A percentile compares a stretch with the other conserved stretches of the same genome.
Evolutionary conservation across 1,140 invertebrate species (phyloP).

Genomic region (Gonatopus flavifemur): DNA sequence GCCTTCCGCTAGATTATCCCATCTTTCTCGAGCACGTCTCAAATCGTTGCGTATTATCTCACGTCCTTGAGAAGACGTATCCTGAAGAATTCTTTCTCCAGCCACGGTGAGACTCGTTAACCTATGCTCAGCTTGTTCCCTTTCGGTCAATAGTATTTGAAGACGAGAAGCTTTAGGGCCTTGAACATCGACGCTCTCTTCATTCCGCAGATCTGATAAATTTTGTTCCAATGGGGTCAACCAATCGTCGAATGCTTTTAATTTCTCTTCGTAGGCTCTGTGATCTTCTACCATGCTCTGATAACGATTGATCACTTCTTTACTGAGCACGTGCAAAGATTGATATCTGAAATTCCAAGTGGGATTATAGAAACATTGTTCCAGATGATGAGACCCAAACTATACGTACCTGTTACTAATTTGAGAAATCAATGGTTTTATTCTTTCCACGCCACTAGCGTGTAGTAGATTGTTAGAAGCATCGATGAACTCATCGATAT

Average conservation of each 20-base stretch:
- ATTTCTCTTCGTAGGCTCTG: slow-evolving; percentile 75
- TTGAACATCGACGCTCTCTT: slow-evolving; percentile 50
- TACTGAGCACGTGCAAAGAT: slow-evolving; percentile 76
- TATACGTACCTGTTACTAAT: slow-evolving; percentile 70
- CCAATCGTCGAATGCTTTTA: slow-evolving; percentile 76
- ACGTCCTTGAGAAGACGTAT: slow-evolving; percentile 86
- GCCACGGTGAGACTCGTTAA: slow-evolving; percentile 71
- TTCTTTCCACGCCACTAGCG: slow-evolving; percentile 78
- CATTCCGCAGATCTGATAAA: slow-evolving; percentile 62
- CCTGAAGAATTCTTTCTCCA: slow-evolving; percentile 85
- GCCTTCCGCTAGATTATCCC: slow-evolving; percentile 81
- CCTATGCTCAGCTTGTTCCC: slow-evolving; percentile 79
- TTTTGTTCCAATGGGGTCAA: slow-evolving; percentile 75
- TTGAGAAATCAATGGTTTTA: slow-evolving; percentile 87
- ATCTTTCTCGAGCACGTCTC: slow-evolving; percentile 74
- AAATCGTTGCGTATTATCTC: slow-evolving; percentile 85
- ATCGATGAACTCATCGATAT: slow-evolving; percentile 88
- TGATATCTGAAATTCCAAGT: slow-evolving; percentile 67
- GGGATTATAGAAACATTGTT: too few relatives aligned
- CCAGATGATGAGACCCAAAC: background rate
- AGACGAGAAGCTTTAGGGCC: slow-evolving; percentile 68
- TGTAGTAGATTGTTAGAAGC: slow-evolving; percentile 85
- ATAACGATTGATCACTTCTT: slow-evolving; percentile 87
- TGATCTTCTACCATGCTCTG: slow-evolving; percentile 85
- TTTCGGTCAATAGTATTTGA: slow-evolving; percentile 77